These are phyloP conservation scores for Agapetus fuscipes DNA, from an alignment of 2,888 invertebrate species.

Conservation along the genomic window DNA sequence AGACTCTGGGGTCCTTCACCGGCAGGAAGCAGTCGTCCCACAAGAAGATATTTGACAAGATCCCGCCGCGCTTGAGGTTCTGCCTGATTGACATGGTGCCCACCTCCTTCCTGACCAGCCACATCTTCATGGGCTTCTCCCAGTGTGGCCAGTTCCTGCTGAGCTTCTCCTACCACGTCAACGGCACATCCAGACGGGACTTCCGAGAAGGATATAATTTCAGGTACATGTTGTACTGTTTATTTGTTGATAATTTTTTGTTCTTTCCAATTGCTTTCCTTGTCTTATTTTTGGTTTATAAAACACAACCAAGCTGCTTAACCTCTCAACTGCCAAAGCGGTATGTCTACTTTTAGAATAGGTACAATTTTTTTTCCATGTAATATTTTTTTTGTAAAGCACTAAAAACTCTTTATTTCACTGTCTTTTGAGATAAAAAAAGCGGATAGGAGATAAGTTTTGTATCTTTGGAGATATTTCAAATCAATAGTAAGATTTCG, in stretches of 20 bases:
- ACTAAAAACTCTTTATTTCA: no score
- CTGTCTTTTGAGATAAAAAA: no score
- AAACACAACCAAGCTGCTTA: no score
- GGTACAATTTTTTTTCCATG: slow-evolving; percentile 27
- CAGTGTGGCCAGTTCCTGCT: slow-evolving; percentile 87
- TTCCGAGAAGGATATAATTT: slow-evolving; percentile 52
- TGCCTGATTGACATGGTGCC: slow-evolving; percentile 55
- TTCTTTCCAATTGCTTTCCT: no score
- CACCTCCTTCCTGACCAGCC: slow-evolving; percentile 52
- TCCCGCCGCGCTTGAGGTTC: slow-evolving; percentile 49
- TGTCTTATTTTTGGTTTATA: no score
- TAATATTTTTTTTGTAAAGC: slow-evolving; percentile 25
- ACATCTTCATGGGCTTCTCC: slow-evolving; percentile 92
- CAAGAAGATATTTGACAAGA: slow-evolving; percentile 42
- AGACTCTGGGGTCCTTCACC: slow-evolving; percentile 46
- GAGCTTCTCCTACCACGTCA: slow-evolving; percentile 67
- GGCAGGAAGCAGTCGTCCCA: slow-evolving; percentile 36
- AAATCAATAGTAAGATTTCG: no score
- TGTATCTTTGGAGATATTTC: no score
- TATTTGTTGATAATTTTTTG: no score
- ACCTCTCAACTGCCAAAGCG: no score
- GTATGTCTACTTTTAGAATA: background rate
- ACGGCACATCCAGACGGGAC: slow-evolving; percentile 39
- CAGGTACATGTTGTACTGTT: slow-evolving; percentile 39
- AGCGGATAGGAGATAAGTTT: no score